Percentiles rank a stretch among this genome's conserved stretches.
These are phyloP conservation scores for Artibeus lituratus DNA, from an alignment of 2,797 vertebrate species.

Conservation along the genomic window DNA sequence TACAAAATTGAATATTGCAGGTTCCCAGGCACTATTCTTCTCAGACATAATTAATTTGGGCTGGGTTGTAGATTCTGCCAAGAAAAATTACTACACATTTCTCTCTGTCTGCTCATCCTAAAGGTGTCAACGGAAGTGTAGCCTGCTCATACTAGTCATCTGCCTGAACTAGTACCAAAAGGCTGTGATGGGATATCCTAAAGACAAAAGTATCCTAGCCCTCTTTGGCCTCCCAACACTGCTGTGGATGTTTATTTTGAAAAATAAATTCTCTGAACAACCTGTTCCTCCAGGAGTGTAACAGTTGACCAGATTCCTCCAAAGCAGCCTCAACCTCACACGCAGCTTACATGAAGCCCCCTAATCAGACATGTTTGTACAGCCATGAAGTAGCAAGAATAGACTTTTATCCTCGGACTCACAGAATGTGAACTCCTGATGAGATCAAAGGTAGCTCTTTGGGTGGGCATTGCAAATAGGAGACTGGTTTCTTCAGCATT, in stretches of 20 bases:
- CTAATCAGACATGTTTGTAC: constrained; percentile 56
- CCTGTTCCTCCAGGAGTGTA: constrained; percentile 17
- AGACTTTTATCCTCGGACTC: constrained; percentile 52
- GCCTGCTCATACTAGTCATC: constrained; percentile 69
- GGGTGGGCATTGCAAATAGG: constrained; percentile 58
- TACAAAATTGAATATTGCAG: constrained; percentile 73
- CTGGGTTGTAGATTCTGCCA: constrained; percentile 73
- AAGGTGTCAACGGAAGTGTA: constrained; percentile 68
- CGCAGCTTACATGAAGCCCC: constrained; percentile 23
- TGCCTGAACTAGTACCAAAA: constrained; percentile 66
- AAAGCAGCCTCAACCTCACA: constrained; percentile 47
- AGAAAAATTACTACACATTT: constrained; percentile 76
- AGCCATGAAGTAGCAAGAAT: constrained; percentile 53
- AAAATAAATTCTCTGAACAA: constrained; percentile 51
- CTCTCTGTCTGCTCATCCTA: constrained; percentile 71
- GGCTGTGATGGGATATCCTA: constrained; percentile 63
- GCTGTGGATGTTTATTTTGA: constrained; percentile 49
- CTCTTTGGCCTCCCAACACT: constrained; percentile 40
- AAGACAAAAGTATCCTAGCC: constrained; percentile 63
- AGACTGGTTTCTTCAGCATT: constrained; percentile 40
- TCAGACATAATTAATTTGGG: constrained; percentile 75
- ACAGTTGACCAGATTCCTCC: constrained; percentile 47
- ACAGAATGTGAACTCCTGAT: constrained; percentile 65
- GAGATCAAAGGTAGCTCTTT: constrained; percentile 65
- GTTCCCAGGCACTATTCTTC: constrained; percentile 73